Conservation (phyloP, 2,113 vertebrate species). For the Lophochroa leadbeateri region DNA sequence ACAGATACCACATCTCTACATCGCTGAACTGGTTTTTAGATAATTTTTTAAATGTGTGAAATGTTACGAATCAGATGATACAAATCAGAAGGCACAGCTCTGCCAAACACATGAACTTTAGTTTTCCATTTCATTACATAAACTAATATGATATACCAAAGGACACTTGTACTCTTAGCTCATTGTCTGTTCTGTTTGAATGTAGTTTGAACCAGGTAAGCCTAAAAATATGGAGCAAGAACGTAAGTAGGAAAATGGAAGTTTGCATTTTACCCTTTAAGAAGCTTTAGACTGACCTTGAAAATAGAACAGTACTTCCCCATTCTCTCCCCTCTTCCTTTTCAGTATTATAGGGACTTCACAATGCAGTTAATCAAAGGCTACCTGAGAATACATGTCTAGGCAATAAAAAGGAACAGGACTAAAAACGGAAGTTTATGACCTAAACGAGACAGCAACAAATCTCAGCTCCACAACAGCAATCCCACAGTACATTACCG, state of each 20-base stretch:
- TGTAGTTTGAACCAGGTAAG: not conserved
- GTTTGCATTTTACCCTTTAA: not conserved
- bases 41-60: not conserved
- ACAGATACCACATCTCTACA: not conserved
- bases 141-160: no score
- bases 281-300: not conserved
- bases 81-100: not conserved
- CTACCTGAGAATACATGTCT: not conserved
- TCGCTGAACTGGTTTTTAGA: not conserved
- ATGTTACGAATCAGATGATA: constrained; percentile 29
- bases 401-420: not conserved
- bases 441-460: not conserved
- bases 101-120: no score
- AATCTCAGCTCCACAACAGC: not conserved
- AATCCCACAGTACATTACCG: not conserved
- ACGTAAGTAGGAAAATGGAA: not conserved
- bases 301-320: not conserved
- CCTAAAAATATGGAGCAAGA: not conserved
- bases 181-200: no score
- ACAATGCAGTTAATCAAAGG: not conserved
- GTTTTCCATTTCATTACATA: no score
- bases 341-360: not conserved
- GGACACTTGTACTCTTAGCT: no score
- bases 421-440: not conserved
- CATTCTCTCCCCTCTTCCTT: not conserved